These are phyloP conservation scores for Lasioglossum morio DNA, from an alignment of 2,888 invertebrate genomes.

Conservation along the genomic window DNA sequence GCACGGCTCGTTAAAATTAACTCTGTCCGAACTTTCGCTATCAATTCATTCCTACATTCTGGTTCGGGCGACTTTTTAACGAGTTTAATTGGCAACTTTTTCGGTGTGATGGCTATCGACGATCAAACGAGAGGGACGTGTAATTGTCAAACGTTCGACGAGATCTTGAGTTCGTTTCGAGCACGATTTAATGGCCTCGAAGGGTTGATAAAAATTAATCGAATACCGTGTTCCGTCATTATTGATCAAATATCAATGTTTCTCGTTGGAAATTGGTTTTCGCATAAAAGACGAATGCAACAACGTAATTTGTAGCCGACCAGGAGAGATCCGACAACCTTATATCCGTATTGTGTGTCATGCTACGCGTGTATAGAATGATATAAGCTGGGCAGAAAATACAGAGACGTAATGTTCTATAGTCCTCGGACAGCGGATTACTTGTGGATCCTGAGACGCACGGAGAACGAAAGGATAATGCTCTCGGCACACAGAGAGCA, in stretches of 20 bases:
- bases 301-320: background rate
- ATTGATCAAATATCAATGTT: background rate
- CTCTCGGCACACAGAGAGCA: conserved; percentile 65
- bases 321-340: background rate
- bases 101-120: conserved; percentile 65
- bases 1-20: conserved; percentile 54
- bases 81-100: conserved; percentile 58
- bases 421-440: conserved; percentile 32
- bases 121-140: conserved; percentile 32
- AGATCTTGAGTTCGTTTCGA: conserved; percentile 9
- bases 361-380: background rate
- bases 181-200: background rate
- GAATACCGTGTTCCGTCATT: background rate
- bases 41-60: conserved; percentile 41
- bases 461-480: conserved; percentile 73
- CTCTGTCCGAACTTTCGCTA: conserved; percentile 35
- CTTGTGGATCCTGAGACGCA: conserved; percentile 66
- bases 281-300: background rate
- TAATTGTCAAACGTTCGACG: conserved; percentile 32
- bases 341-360: conserved; percentile 2
- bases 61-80: conserved; percentile 52
- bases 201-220: background rate
- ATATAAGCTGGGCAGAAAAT: conserved; percentile 12
- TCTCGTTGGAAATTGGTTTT: background rate
- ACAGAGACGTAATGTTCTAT: conserved; percentile 2